Evolutionary conservation across 2,113 vertebrate genomes (phyloP).

Genomic region (Misgurnus mizolepis): DNA sequence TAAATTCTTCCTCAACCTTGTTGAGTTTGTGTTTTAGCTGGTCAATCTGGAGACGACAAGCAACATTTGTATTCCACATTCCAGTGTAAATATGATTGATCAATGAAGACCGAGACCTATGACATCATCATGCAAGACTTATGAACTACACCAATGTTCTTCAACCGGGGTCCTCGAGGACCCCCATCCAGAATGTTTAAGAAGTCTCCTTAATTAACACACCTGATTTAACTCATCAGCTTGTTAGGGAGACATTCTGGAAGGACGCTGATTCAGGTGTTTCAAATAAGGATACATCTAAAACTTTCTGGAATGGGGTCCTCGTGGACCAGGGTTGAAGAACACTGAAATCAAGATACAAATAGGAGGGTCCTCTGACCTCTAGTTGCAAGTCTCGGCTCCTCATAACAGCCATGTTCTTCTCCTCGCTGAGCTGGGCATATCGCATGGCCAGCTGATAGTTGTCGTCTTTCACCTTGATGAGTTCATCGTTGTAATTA

Average conservation of each 20-base stretch:
- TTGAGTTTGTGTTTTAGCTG: slow-evolving; percentile 94
- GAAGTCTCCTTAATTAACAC: too few species aligned
- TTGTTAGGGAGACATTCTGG: too few species aligned
- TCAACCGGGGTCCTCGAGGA: too few species aligned
- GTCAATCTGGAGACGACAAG: slow-evolving; percentile 80
- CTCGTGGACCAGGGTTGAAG: too few species aligned
- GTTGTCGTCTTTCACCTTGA: slow-evolving; percentile 97
- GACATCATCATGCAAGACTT: too few species aligned
- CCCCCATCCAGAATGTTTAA: too few species aligned
- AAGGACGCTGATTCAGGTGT: too few species aligned
- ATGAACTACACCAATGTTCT: too few species aligned
- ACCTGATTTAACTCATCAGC: too few species aligned
- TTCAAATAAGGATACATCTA: too few species aligned
- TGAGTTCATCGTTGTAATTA: slow-evolving; percentile 91
- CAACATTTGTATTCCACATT: slow-evolving; percentile 15
- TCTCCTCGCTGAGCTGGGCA: slow-evolving; percentile 95
- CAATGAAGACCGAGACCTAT: too few species aligned
- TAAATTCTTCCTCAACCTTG: slow-evolving; percentile 95
- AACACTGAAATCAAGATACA: not conserved
- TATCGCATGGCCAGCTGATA: slow-evolving; percentile 97
- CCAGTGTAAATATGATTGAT: not conserved
- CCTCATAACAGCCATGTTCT: slow-evolving; percentile 97
- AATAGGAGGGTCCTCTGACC: slow-evolving; percentile 70
- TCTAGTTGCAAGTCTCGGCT: slow-evolving; percentile 95
- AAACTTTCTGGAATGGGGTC: too few species aligned